phyloP scores from a whole-genome alignment of 2,797 vertebrate genomes.

The Oreortyx pictus region DNA sequence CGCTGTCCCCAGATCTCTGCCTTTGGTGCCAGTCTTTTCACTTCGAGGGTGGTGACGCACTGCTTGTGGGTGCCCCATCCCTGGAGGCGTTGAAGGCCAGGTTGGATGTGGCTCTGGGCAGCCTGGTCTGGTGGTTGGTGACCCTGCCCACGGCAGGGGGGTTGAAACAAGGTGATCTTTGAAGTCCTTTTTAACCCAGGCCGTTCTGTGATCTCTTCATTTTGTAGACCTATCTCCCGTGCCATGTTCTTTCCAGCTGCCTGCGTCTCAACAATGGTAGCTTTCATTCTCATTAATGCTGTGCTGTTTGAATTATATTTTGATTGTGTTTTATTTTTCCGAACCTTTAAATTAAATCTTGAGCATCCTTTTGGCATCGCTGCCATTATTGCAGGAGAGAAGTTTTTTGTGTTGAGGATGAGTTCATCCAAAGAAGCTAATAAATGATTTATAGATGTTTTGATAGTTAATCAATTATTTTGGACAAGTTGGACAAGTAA shows the following conservation, averaged over 20 bases:
- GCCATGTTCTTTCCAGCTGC: slow-evolving; percentile 33
- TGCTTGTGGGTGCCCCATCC: no score
- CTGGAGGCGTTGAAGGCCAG: no score
- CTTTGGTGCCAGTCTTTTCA: background rate
- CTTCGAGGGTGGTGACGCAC: no score
- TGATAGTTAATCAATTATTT: slow-evolving; percentile 35
- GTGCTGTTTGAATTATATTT: slow-evolving; percentile 56
- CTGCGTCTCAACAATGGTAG: slow-evolving; percentile 20
- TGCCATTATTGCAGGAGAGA: background rate
- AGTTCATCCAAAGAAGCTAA: background rate
- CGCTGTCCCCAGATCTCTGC: background rate
- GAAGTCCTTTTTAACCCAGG: no score
- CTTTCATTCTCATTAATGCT: slow-evolving; percentile 56
- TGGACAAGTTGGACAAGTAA: background rate
- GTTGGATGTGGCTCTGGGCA: no score
- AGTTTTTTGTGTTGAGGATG: background rate
- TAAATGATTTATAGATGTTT: background rate
- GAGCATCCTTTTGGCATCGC: background rate
- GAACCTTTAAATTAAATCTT: background rate
- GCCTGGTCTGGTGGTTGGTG: no score
- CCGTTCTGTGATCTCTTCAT: background rate
- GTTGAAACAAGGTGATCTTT: no score
- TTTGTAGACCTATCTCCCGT: slow-evolving; percentile 7
- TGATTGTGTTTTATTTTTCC: slow-evolving; percentile 47
- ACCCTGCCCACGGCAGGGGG: no score